Conservation (phyloP, 1,140 invertebrate genomes). For the Diachasma alloeum region DNA sequence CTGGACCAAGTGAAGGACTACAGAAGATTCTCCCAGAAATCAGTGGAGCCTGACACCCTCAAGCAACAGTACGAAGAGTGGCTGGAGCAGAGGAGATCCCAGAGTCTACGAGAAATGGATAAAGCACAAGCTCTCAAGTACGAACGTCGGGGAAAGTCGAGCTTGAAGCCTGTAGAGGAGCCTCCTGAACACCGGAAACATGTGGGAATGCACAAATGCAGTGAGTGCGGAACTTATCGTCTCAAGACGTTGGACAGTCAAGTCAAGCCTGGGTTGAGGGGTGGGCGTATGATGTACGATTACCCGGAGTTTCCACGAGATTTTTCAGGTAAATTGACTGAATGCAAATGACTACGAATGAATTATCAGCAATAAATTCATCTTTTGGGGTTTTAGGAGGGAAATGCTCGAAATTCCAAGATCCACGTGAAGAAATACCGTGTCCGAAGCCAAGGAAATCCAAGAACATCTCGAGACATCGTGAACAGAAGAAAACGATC, state of each 20-base stretch:
- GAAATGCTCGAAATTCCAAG: not conserved
- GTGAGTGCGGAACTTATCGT: not conserved
- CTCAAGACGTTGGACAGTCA: not conserved
- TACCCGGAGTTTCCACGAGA: not conserved
- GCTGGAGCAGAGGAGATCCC: not conserved
- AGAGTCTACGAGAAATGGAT: not conserved
- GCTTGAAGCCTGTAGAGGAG: not conserved
- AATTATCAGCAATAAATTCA: not conserved
- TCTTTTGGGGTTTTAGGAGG: not conserved
- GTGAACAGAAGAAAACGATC: not conserved
- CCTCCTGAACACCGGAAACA: not conserved
- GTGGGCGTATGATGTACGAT: not conserved
- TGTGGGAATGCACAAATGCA: not conserved
- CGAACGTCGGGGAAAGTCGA: not conserved
- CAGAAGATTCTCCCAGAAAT: not conserved
- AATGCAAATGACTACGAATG: not conserved
- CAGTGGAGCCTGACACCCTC: not conserved
- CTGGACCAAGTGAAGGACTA: not conserved
- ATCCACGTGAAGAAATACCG: not conserved
- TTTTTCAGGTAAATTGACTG: not conserved
- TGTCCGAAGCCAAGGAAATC: not conserved
- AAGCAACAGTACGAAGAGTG: not conserved
- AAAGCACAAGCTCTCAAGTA: not conserved
- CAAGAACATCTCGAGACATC: not conserved
- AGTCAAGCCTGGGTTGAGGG: not conserved